Base-by-base conservation (phyloP, 2,797 vertebrate genomes). In the Strix occidentalis region DNA sequence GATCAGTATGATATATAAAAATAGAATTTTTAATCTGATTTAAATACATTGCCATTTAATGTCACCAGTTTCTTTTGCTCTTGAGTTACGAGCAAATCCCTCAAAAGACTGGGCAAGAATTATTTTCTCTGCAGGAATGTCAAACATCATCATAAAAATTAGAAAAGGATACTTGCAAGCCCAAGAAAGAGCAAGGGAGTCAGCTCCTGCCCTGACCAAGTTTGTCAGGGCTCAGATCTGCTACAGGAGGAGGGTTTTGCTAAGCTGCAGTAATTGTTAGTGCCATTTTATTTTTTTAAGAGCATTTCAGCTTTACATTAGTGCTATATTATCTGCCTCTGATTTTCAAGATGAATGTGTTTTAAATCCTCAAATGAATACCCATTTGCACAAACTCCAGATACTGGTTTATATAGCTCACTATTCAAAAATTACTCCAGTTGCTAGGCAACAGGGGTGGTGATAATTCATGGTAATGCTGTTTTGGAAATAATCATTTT, bases 381-480 rank as follows among this genome's bases (percentile, higher is more conserved):
- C 84, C 95, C 96, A 97, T 98, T 97, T 97, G 95, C 95, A 96
- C 96, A 92, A 97, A 97, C 93, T 97, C 94, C 63, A 66, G 89
- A 91, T 97, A 89, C 69, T 81, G 60, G 84, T 96, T 97, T 97
- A 93, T 93, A 91, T 63, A 94, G 74, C 77, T 97, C 95, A 85
- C 96, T 96, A 90, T 96, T 98, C 93, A 96, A 96, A 97, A 97
- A 98, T 94, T 96, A 97, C 96, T 96, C 74, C 46, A 87, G 98
- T 98, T 98, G 98, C 98, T 97, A 98, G 50, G 98, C 97, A 98
- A 98, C 98, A 31, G 11, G 70, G 69, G 72, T 96, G 58, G 80
- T 96, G 94, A 96, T 97, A 91, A 97, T 97, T 97, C 97, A 94
- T 94, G 66, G 81, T 94, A 96, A 95, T 94, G 77, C 95, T 96